Percentiles rank a stretch among this genome's conserved stretches.
These are phyloP conservation scores for Fopius arisanus DNA, from an alignment of 1,140 invertebrate genomes.

Conservation along the genomic window DNA sequence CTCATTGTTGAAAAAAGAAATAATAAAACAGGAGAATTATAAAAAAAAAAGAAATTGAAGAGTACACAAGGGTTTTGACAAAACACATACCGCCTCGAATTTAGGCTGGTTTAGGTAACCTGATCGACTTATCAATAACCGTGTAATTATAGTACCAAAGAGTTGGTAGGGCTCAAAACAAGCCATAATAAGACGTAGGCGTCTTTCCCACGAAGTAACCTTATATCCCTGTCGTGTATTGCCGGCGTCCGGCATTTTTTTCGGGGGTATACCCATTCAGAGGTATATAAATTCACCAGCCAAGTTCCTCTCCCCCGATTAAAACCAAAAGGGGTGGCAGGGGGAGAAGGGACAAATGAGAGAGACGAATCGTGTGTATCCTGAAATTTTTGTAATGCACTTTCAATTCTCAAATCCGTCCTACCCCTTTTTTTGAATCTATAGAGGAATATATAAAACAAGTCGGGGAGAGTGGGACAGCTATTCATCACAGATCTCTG, in stretches of 20 bases:
- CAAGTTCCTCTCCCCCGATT: slow-evolving; percentile 25
- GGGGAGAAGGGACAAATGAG: neutral
- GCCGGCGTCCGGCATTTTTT: slow-evolving; percentile 45
- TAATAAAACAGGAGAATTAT: neutral
- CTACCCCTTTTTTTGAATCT: neutral
- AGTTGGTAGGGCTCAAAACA: slow-evolving; percentile 65
- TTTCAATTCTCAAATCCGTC: neutral
- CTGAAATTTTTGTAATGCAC: neutral
- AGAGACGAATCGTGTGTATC: neutral
- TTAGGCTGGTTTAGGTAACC: slow-evolving; percentile 49
- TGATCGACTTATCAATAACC: slow-evolving; percentile 66
- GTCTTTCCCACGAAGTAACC: slow-evolving; percentile 65
- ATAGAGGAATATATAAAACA: neutral
- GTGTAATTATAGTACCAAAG: slow-evolving; percentile 65
- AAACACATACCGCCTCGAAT: slow-evolving; percentile 8
- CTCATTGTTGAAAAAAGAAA: slow-evolving; percentile 6
- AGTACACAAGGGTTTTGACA: neutral
- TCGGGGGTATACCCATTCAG: neutral
- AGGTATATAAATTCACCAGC: slow-evolving; percentile 4
- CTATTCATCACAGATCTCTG: slow-evolving; percentile 23
- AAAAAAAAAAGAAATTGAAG: slow-evolving; percentile 14
- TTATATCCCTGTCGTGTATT: slow-evolving; percentile 61
- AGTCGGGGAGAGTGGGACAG: neutral
- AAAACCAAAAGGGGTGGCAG: neutral
- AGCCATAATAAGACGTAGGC: slow-evolving; percentile 64